Evolutionary conservation across 2,113 vertebrate genomes (phyloP), one percentile per base, ranked within the genome.

Genomic region (Psettodes erumei): DNA sequence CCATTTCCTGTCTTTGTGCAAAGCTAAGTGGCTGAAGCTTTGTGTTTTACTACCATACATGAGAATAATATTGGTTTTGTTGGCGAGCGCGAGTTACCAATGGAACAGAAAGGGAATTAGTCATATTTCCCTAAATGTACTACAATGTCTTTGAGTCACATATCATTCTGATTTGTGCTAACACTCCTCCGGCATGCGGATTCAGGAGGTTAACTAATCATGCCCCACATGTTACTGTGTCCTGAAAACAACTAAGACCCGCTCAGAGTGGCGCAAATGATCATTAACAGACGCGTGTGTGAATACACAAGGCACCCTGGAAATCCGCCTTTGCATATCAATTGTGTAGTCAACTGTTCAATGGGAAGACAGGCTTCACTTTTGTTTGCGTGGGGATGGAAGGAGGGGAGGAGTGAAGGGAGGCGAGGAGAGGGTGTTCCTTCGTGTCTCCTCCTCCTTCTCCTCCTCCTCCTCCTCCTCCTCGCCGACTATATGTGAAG

Each of bases 401-500:
- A 47, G 54, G 38, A 56, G 43, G 63, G 38, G 42, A 30, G 45
- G 51, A 54, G 33, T n/a, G n/a, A n/a, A n/a, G 30, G 59, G 67
- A 25, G 28, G 16, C 23, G 54, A 45, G 62, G 69, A n/a, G n/a
- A n/a, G 73, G 71, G 66, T 67, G 79, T 83, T 84, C 61, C 79
- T 79, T 1, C 66, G 69, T 88, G 75, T 58, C 84, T 63, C 87
- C 92, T 82, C 89, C 55, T 30, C 35, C 83, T 55, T 85, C 92
- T 81, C 89, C 91, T 77, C 79, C 79, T 86, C 43, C 55, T 30
- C 35, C 83, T 55, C 86, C 92, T 81, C 89, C 91, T 77, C 79
- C 79, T 86, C 43, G 51, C 21, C 70, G 18, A 54, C 63, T 37
- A 23, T 53, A 70, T 54, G 69, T 43, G 67, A 72, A 60, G 50